Percentiles rank a stretch among this genome's conserved stretches.
Conservation (phyloP, 2,113 vertebrate species). For the Athene cunicularia region DNA sequence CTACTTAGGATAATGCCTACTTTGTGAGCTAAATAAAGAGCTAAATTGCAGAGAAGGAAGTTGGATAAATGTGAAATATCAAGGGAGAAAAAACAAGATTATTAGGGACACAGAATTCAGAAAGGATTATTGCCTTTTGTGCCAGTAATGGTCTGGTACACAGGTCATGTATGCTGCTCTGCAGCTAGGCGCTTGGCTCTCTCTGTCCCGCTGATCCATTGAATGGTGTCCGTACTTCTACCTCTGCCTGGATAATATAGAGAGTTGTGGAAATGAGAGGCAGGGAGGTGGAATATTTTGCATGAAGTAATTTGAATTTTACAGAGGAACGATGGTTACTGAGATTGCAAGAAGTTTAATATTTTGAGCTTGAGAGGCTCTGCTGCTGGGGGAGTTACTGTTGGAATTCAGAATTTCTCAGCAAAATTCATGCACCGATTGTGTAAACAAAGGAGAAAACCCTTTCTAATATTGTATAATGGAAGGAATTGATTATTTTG, state of each 20-base stretch:
- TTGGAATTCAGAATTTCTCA: background rate
- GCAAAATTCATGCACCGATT: background rate
- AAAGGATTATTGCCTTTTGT: conserved; percentile 13
- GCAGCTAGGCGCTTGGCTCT: background rate
- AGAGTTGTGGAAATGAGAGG: background rate
- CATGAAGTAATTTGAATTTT: background rate
- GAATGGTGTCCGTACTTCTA: background rate
- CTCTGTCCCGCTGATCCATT: background rate
- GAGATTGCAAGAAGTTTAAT: background rate
- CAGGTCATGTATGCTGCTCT: background rate
- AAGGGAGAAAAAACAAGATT: conserved; percentile 50
- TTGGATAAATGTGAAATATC: conserved; percentile 72
- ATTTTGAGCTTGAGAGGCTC: background rate
- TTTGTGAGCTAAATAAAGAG: conserved; percentile 82
- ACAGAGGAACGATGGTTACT: background rate
- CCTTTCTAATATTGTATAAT: background rate
- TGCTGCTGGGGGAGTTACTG: background rate
- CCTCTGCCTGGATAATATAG: background rate
- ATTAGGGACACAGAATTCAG: conserved; percentile 31
- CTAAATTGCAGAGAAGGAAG: conserved; percentile 76
- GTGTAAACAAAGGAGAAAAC: background rate
- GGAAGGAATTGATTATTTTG: background rate
- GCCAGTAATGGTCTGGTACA: background rate
- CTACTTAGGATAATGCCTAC: conserved; percentile 80
- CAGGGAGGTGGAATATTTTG: background rate